Conservation (phyloP, 2,888 invertebrate genomes). For the Panorpa germanica region DNA sequence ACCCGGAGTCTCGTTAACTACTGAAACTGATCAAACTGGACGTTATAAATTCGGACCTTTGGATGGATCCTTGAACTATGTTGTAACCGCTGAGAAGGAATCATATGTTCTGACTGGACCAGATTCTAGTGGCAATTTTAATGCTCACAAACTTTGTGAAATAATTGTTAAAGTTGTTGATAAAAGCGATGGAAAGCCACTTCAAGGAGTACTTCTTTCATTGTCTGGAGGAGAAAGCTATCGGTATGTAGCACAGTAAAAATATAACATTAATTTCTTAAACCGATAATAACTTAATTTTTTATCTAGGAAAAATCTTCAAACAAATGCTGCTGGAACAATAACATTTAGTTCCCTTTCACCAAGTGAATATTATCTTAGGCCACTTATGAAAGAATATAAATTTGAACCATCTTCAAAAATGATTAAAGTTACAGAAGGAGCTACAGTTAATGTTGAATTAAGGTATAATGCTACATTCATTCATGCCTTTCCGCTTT, state of each 20-base stretch:
- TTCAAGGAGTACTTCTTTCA: conserved; percentile 72
- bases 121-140: conserved; percentile 48
- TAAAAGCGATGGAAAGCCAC: conserved; percentile 35
- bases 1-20: conserved; percentile 7
- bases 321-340: conserved; percentile 51
- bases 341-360: conserved; percentile 63
- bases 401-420: conserved; percentile 76
- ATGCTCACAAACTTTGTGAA: conserved; percentile 79
- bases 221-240: conserved; percentile 73
- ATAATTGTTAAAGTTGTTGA: conserved; percentile 57
- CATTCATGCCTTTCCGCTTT: conserved; percentile 1
- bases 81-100: conserved; percentile 61
- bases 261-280: too few relatives aligned
- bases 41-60: conserved; percentile 73
- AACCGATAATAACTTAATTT: too few relatives aligned
- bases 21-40: conserved; percentile 47
- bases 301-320: conserved; percentile 72
- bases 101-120: conserved; percentile 67
- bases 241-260: too few relatives aligned
- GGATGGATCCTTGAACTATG: conserved; percentile 48
- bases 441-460: conserved; percentile 29
- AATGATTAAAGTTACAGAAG: conserved; percentile 60
- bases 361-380: conserved; percentile 84
- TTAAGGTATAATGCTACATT: conserved; percentile 2
- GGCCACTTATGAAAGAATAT: conserved; percentile 96